Evolutionary conservation across 1,140 invertebrate genomes (phyloP).

Genomic region (Drosophila novamexicana): DNA sequence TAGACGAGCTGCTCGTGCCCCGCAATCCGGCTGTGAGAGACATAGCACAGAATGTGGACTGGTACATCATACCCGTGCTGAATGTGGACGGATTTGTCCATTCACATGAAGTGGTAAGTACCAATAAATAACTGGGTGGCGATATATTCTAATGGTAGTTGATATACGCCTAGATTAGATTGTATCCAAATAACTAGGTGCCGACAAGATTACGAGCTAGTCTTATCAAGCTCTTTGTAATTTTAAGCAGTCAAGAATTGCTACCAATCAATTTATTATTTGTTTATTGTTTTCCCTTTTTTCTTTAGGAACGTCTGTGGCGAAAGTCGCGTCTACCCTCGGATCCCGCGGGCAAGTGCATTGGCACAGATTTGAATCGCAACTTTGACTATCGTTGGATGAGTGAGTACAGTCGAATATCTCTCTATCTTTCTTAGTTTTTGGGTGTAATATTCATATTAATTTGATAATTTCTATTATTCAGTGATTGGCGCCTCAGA

Average conservation of each 20-base stretch:
- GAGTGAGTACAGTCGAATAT: constrained; percentile 74
- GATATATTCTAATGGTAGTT: too few species aligned
- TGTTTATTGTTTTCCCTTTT: constrained; percentile 1
- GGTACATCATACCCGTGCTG: constrained; percentile 89
- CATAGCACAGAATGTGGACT: constrained; percentile 87
- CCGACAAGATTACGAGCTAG: constrained; percentile 14
- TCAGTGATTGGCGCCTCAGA: constrained; percentile 85
- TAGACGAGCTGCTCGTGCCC: constrained; percentile 86
- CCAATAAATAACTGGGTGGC: neutral
- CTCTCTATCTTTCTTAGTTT: neutral
- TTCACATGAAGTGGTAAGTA: constrained; percentile 84
- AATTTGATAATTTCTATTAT: neutral
- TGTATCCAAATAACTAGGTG: constrained; percentile 8
- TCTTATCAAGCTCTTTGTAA: constrained; percentile 21
- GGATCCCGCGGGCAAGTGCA: constrained; percentile 78
- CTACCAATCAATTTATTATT: neutral
- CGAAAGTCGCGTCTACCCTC: constrained; percentile 87
- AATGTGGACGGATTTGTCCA: constrained; percentile 90
- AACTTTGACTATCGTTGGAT: constrained; percentile 90
- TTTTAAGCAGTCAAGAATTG: constrained; percentile 8
- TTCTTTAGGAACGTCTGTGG: constrained; percentile 86
- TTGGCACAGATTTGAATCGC: constrained; percentile 89
- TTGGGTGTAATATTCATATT: neutral
- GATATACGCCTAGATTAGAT: constrained; percentile 11
- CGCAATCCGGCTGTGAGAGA: constrained; percentile 84